Percentiles rank a stretch among this genome's conserved stretches.
Evolutionary conservation across 2,888 invertebrate species (phyloP).

Genomic region (Ariolimax columbianus): DNA sequence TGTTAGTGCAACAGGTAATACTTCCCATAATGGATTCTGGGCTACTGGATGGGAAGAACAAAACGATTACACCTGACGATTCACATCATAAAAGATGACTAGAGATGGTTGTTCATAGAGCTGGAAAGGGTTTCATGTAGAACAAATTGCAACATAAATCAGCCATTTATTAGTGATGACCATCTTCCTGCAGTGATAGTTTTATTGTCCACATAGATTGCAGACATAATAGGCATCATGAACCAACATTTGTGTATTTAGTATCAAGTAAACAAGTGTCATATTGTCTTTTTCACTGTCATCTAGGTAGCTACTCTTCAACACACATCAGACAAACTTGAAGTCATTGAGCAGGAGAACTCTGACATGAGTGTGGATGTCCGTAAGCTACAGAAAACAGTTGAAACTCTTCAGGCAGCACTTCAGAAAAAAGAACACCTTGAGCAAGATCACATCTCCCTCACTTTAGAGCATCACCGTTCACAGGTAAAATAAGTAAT

Average conservation of each 20-base stretch:
- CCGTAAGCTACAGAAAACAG: constrained; percentile 69
- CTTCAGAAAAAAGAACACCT: constrained; percentile 71
- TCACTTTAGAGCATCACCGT: constrained; percentile 77
- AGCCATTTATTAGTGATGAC: too few species aligned
- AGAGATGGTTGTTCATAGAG: too few species aligned
- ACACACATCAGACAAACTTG: constrained; percentile 76
- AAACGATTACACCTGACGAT: too few species aligned
- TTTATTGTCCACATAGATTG: too few species aligned
- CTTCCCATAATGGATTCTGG: too few species aligned
- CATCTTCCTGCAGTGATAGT: too few species aligned
- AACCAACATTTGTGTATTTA: background rate
- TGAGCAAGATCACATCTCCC: constrained; percentile 76
- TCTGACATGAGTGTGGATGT: constrained; percentile 76
- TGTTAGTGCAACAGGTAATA: too few species aligned
- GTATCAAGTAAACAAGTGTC: background rate
- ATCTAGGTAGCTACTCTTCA: constrained; percentile 71
- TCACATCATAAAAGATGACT: too few species aligned
- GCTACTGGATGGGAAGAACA: too few species aligned
- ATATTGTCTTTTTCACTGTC: background rate
- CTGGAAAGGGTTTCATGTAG: too few species aligned
- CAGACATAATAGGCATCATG: too few species aligned
- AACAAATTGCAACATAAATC: too few species aligned
- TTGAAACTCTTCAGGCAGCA: constrained; percentile 66
- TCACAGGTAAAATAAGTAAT: constrained; percentile 46
- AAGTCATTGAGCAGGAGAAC: constrained; percentile 76